phyloP scores from a whole-genome alignment of 1,140 invertebrate genomes.

The Aethina tumida region DNA sequence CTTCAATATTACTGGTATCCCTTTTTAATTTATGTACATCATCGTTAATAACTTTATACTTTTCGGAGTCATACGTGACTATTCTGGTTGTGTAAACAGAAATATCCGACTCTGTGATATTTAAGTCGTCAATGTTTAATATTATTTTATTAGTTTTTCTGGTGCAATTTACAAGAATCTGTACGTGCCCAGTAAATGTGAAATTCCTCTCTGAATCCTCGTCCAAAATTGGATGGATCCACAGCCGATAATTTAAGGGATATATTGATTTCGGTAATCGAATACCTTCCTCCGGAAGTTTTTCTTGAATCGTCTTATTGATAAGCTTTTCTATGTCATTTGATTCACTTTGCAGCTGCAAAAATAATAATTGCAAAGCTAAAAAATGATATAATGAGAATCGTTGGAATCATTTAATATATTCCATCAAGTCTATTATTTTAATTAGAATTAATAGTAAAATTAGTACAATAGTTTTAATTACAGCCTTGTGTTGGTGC shows the following conservation, averaged over 20 bases:
- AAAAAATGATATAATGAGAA: too few species aligned
- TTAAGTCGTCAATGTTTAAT: conserved; percentile 24
- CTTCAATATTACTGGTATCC: too few species aligned
- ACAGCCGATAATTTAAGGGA: conserved; percentile 23
- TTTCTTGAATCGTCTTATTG: conserved; percentile 26
- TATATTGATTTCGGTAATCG: conserved; percentile 21
- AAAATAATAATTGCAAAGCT: conserved; percentile 7
- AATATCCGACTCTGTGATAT: conserved; percentile 12
- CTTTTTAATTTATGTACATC: too few species aligned
- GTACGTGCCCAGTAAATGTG: conserved; percentile 25
- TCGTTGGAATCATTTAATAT: background rate
- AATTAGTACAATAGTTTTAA: too few species aligned
- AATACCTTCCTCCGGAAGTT: conserved; percentile 18
- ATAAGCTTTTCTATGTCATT: conserved; percentile 29
- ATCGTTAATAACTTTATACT: too few species aligned
- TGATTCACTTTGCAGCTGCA: conserved; percentile 18
- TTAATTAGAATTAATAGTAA: too few species aligned
- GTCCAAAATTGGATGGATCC: conserved; percentile 26
- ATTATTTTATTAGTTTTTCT: conserved; percentile 25
- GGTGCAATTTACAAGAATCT: conserved; percentile 23
- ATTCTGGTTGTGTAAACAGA: too few species aligned
- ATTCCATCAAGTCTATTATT: background rate
- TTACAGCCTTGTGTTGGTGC: too few species aligned
- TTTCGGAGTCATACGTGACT: too few species aligned
- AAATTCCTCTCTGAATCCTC: conserved; percentile 24